Conservation (phyloP, 2,888 invertebrate species). For the Apodemia hepburni region DNA sequence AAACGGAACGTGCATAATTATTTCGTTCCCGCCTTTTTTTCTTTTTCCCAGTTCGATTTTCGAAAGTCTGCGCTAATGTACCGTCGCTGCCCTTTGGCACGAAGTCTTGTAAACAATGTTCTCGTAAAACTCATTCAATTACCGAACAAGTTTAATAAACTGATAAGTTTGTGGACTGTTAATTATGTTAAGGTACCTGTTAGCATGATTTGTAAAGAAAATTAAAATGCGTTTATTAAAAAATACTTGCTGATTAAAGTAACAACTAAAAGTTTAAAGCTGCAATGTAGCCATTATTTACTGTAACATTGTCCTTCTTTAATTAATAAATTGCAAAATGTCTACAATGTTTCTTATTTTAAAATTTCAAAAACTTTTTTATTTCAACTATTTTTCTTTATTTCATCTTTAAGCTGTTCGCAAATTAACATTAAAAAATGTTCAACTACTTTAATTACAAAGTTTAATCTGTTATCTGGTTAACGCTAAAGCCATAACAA, state of each 20-base stretch:
- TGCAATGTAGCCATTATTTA: too few species aligned
- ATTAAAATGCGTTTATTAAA: conserved; percentile 4
- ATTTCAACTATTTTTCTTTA: too few species aligned
- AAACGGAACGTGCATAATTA: conserved; percentile 79
- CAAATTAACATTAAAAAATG: too few species aligned
- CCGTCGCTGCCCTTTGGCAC: conserved; percentile 67
- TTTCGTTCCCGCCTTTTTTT: conserved; percentile 76
- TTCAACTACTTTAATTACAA: too few species aligned
- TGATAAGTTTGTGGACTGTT: conserved; percentile 58
- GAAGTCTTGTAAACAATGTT: conserved; percentile 73
- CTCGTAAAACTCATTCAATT: conserved; percentile 75
- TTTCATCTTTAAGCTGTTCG: too few species aligned
- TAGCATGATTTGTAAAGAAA: conserved; percentile 4
- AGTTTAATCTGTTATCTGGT: too few species aligned
- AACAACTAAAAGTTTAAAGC: too few species aligned
- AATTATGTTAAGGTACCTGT: conserved; percentile 37
- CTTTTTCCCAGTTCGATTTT: conserved; percentile 66
- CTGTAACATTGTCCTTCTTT: too few species aligned
- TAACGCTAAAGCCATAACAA: too few species aligned
- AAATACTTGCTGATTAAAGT: background rate
- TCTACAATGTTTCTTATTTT: too few species aligned
- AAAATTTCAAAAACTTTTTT: too few species aligned
- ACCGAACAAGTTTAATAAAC: conserved; percentile 55
- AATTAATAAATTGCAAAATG: too few species aligned
- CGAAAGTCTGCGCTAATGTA: conserved; percentile 69